A percentile compares a stretch with the other conserved stretches of the same genome.
These are phyloP conservation scores for Brachypalpus laphriformis DNA, from an alignment of 2,888 invertebrate species.

Conservation along the genomic window DNA sequence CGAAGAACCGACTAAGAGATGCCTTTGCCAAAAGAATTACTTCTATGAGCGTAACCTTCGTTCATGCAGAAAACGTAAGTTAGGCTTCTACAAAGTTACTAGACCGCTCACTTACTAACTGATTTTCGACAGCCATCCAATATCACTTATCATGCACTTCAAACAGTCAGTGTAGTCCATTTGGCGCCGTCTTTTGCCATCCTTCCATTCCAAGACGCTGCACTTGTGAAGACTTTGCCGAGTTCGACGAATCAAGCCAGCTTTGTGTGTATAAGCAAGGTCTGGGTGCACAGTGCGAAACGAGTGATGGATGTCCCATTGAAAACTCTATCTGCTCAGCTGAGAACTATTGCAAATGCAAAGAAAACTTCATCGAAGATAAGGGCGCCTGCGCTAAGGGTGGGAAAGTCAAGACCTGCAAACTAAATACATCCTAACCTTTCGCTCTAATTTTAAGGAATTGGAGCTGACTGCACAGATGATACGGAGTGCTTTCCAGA, in stretches of 20 bases:
- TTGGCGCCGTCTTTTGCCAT: constrained; percentile 79
- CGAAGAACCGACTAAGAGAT: constrained; percentile 78
- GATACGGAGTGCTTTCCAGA: constrained; percentile 78
- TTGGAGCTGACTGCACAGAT: constrained; percentile 79
- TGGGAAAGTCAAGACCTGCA: constrained; percentile 21
- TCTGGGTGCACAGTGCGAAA: constrained; percentile 80
- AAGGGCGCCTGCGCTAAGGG: constrained; percentile 79
- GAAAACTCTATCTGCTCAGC: constrained; percentile 79
- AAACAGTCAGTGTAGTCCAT: constrained; percentile 82
- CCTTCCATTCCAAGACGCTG: constrained; percentile 79
- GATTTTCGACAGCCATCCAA: constrained; percentile 77
- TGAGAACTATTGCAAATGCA: constrained; percentile 79
- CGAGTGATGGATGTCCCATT: constrained; percentile 78
- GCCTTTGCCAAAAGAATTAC: constrained; percentile 81
- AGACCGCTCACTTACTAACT: neutral
- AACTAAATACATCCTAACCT: neutral
- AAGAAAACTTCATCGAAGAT: constrained; percentile 77
- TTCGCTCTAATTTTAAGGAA: constrained; percentile 73
- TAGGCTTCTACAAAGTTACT: neutral
- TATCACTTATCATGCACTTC: constrained; percentile 80
- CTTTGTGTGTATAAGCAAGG: constrained; percentile 80
- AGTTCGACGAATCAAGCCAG: constrained; percentile 79
- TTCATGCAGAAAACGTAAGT: constrained; percentile 81
- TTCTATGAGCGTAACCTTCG: constrained; percentile 80
- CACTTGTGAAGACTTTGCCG: constrained; percentile 80